Percentiles rank a stretch among this genome's conserved stretches.
Evolutionary conservation across 2,888 invertebrate species (phyloP).

Genomic region (Plemyria rubiginata): DNA sequence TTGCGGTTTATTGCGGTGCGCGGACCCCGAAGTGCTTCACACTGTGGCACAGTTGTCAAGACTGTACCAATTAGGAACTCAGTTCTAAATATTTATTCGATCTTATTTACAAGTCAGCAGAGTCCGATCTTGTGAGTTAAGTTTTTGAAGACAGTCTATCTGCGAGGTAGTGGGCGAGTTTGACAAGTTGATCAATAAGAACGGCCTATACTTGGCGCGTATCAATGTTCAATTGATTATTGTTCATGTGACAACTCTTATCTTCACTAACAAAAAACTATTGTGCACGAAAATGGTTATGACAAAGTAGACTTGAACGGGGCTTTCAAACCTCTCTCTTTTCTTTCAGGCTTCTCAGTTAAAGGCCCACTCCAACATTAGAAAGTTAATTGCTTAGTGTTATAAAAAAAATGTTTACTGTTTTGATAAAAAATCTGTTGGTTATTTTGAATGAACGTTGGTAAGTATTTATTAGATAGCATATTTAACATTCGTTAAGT

Average conservation of each 20-base stretch:
- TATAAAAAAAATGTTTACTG: no score
- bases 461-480: no score
- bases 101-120: constrained; percentile 23
- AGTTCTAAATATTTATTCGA: constrained; percentile 6
- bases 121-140: constrained; percentile 17
- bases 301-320: no score
- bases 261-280: constrained; percentile 25
- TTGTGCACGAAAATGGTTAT: background rate
- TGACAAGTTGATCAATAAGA: constrained; percentile 62
- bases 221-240: constrained; percentile 51
- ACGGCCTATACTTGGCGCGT: constrained; percentile 54
- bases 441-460: no score
- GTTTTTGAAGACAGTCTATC: constrained; percentile 2
- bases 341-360: no score
- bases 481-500: background rate
- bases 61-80: background rate
- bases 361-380: no score
- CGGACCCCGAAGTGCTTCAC: constrained; percentile 17
- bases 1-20: no score
- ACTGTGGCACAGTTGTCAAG: background rate
- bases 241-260: constrained; percentile 45
- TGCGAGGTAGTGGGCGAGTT: constrained; percentile 47
- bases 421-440: no score
- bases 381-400: no score
- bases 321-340: no score